Evolutionary conservation across 1,140 invertebrate species (phyloP).

Genomic region (Liolophura sinensis): DNA sequence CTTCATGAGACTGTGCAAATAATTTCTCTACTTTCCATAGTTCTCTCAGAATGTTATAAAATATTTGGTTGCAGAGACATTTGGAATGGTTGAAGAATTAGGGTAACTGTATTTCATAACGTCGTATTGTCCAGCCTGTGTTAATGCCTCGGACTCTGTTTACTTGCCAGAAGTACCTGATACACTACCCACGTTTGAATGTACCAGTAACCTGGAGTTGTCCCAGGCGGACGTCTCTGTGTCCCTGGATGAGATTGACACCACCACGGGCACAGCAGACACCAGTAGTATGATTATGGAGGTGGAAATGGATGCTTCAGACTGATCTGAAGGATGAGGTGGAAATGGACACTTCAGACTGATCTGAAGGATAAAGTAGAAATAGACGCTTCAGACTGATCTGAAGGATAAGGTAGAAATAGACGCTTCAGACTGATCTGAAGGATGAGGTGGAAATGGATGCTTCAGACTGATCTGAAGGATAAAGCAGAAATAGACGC

Average conservation of each 20-base stretch:
- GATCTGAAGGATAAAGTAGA: too few relatives aligned
- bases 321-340: slow-evolving; percentile 10
- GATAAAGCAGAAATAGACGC: too few relatives aligned
- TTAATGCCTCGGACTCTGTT: neutral
- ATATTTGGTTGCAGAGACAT: slow-evolving; percentile 18
- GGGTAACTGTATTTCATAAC: neutral
- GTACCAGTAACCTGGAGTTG: slow-evolving; percentile 17
- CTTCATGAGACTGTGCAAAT: too few relatives aligned
- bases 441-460: too few relatives aligned
- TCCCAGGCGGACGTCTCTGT: slow-evolving; percentile 13
- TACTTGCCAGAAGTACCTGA: slow-evolving; percentile 3
- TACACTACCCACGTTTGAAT: slow-evolving; percentile 11
- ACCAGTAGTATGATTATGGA: slow-evolving; percentile 38
- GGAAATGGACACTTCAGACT: too few relatives aligned
- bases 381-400: too few relatives aligned
- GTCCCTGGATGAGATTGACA: slow-evolving; percentile 17
- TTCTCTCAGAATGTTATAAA: too few relatives aligned
- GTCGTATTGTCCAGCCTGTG: neutral
- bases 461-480: too few relatives aligned
- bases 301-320: slow-evolving; percentile 44
- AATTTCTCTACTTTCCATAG: too few relatives aligned
- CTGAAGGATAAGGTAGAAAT: too few relatives aligned
- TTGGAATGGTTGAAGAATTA: slow-evolving; percentile 8
- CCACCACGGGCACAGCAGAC: slow-evolving; percentile 18
- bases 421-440: too few relatives aligned